phyloP scores from a whole-genome alignment of 2,888 invertebrate species.

The Himalopsyche anomala region DNA sequence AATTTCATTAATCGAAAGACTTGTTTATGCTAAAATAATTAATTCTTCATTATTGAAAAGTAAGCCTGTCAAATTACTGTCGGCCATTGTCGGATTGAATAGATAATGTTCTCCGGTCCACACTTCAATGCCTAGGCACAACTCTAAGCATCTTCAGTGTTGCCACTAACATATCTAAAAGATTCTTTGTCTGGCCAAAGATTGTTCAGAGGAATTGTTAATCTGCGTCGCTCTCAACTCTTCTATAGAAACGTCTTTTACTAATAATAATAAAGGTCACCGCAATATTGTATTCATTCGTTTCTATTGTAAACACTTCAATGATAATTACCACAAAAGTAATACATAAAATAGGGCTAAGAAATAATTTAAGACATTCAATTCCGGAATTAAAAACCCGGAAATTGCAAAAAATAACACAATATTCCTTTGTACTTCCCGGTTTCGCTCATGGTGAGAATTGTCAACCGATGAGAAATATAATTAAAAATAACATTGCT shows the following conservation, averaged over 20 bases:
- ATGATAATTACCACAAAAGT: neutral
- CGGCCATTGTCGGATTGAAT: neutral
- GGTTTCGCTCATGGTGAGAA: too few relatives aligned
- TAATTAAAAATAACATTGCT: too few relatives aligned
- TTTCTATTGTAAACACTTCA: neutral
- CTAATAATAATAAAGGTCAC: neutral
- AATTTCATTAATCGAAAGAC: neutral
- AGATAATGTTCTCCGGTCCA: neutral
- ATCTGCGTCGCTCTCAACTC: neutral
- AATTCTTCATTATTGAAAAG: too few relatives aligned
- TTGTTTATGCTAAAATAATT: neutral
- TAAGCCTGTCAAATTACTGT: neutral
- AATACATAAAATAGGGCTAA: too few relatives aligned
- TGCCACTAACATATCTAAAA: too few relatives aligned
- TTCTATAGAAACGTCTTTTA: neutral
- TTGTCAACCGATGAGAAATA: too few relatives aligned
- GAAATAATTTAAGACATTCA: too few relatives aligned
- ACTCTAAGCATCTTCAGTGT: neutral
- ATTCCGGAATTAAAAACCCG: too few relatives aligned
- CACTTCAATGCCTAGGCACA: neutral
- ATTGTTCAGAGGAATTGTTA: neutral
- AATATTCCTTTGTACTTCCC: too few relatives aligned
- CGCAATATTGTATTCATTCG: neutral
- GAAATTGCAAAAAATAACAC: too few relatives aligned
- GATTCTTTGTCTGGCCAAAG: neutral